Conservation (phyloP, 2,113 vertebrate species). For the Mustela lutreola region DNA sequence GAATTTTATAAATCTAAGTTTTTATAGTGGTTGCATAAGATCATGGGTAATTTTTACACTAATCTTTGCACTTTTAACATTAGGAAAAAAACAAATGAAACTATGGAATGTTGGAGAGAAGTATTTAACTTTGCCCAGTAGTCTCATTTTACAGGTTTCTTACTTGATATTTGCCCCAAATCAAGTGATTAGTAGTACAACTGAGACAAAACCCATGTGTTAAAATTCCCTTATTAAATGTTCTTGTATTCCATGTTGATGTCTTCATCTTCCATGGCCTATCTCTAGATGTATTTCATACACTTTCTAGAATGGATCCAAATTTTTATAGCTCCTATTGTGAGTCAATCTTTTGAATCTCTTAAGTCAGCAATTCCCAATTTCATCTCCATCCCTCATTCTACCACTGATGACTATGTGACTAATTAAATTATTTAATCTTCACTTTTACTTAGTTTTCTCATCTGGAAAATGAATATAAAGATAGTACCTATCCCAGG, state of each 20-base stretch:
- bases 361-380: background rate
- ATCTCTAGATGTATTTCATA: background rate
- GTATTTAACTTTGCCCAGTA: background rate
- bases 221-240: background rate
- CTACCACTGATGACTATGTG: background rate
- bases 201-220: background rate
- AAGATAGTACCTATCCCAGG: background rate
- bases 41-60: background rate
- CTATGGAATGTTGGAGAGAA: background rate
- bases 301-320: background rate
- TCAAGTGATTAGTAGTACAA: background rate
- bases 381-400: background rate
- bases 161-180: background rate
- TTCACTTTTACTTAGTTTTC: background rate
- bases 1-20: slow-evolving; percentile 4
- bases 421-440: background rate
- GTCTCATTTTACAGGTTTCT: background rate
- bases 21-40: background rate
- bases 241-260: background rate
- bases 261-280: background rate
- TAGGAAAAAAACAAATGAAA: background rate
- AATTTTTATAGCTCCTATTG: background rate
- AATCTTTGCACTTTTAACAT: background rate
- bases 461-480: background rate
- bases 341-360: background rate